These are phyloP conservation scores for Toxotes jaculatrix DNA, from an alignment of 2,113 vertebrate species.

Conservation along the genomic window DNA sequence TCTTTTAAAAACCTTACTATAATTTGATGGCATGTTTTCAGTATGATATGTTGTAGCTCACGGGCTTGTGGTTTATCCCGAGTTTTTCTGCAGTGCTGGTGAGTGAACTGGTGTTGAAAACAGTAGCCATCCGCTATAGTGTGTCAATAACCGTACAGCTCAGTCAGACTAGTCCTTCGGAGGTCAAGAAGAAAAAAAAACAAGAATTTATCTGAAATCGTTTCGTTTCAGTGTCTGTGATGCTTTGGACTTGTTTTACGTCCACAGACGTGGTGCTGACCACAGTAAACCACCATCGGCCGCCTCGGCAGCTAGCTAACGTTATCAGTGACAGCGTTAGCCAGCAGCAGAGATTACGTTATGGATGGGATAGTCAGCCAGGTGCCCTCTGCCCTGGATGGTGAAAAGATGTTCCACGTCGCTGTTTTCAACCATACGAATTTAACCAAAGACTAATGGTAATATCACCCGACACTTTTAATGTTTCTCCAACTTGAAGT, in stretches of 20 bases:
- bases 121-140: not conserved
- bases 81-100: not conserved
- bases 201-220: not conserved
- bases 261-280: not conserved
- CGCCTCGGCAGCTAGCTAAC: constrained; percentile 50
- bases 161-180: constrained; percentile 4
- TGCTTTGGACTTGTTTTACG: not conserved
- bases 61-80: not conserved
- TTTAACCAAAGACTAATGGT: not conserved
- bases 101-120: not conserved
- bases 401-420: not conserved
- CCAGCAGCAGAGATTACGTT: constrained; percentile 11
- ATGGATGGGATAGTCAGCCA: not conserved
- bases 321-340: constrained; percentile 26
- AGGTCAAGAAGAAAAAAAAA: constrained; percentile 53
- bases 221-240: rapidly evolving
- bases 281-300: not conserved
- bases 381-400: constrained; percentile 20
- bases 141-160: constrained; percentile 22
- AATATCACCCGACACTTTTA: too few species aligned
- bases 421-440: not conserved
- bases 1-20: not conserved
- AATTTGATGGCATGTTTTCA: not conserved
- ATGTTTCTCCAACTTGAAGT: not conserved
- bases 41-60: not conserved